phyloP scores from a whole-genome alignment of 2,797 vertebrate species.

The Neopelma chrysocephalum region DNA sequence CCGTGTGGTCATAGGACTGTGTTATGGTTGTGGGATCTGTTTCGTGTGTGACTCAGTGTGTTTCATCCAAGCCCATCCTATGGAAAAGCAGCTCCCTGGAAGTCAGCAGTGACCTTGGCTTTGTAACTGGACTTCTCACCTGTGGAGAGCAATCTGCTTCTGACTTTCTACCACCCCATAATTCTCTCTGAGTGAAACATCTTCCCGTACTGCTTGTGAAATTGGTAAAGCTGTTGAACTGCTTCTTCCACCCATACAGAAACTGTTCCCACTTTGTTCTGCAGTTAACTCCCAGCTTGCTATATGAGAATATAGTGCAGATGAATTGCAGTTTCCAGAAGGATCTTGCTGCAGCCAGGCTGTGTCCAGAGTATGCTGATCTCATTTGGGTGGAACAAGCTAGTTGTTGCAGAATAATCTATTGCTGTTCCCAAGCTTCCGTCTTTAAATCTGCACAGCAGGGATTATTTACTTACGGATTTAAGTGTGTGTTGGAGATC shows the following conservation, averaged over 20 bases:
- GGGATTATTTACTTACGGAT: constrained; percentile 58
- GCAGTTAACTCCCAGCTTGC: neutral
- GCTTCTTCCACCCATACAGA: neutral
- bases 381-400: constrained; percentile 57
- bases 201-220: neutral
- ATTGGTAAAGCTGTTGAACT: neutral
- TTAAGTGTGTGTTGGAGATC: neutral
- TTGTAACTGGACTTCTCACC: neutral
- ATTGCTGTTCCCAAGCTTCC: constrained; percentile 9
- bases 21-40: neutral
- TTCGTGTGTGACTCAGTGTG: neutral
- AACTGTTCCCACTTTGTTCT: neutral
- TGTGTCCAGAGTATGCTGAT: neutral
- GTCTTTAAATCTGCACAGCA: neutral
- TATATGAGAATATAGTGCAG: neutral
- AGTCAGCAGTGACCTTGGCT: neutral
- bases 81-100: neutral
- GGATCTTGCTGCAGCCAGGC: neutral
- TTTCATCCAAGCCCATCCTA: neutral
- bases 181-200: neutral
- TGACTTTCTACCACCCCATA: neutral
- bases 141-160: neutral
- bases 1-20: fast-evolving
- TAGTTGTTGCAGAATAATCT: constrained; percentile 15
- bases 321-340: constrained; percentile 1